Base-by-base conservation (phyloP, 1,140 invertebrate species). In the Sarcophaga bullata region DNA sequence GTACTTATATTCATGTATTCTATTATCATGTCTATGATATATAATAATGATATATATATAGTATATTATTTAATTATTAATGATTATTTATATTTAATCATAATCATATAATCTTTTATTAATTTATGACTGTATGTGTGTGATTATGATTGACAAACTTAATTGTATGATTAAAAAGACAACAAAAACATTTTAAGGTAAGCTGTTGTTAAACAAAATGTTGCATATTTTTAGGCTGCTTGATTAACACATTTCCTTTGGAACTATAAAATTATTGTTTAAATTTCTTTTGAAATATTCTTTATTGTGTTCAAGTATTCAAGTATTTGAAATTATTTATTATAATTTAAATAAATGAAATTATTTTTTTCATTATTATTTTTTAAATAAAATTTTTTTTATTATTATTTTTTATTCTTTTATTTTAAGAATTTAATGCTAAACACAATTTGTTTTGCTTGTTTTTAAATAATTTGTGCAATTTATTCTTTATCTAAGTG, bases 1-100 rank as follows among this genome's bases (percentile, higher is more conserved):
- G 54, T 1, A 62, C n/a, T 50, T 47, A 76, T 76, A 48, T 76
- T 9, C 11, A 76, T 76, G 15, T 76, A 46, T 73, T 73, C 7
- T 46, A 37, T 46, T n/a, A 17, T 15, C 7, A n/a, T 76, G 46
- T 73, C 11, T 37, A 13, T 58, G 54, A 8, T 13, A 13, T 58
- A 5, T 58, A 58, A n/a, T 58, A 7, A n/a, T 58, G 7, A 58
- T 58, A n/a, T 58, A n/a, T 58, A 13, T 58, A 58, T 58, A 58
- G 15, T 58, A 58, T 50, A 6, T 58, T n/a, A 4, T 15, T 58
- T 3, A n/a, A 6, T 25, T 3, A 72, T 9, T 25, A 19, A 19
- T 68, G n/a, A n/a, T n/a, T n/a, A n/a, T 72, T 72, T 25, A 72
- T 72, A 19, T 10, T 62, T 62, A 9, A 19, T 9, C n/a, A n/a